A percentile compares a stretch with the other conserved stretches of the same genome.
Conservation (phyloP, 2,113 vertebrate genomes). For the Danionella cerebrum region DNA sequence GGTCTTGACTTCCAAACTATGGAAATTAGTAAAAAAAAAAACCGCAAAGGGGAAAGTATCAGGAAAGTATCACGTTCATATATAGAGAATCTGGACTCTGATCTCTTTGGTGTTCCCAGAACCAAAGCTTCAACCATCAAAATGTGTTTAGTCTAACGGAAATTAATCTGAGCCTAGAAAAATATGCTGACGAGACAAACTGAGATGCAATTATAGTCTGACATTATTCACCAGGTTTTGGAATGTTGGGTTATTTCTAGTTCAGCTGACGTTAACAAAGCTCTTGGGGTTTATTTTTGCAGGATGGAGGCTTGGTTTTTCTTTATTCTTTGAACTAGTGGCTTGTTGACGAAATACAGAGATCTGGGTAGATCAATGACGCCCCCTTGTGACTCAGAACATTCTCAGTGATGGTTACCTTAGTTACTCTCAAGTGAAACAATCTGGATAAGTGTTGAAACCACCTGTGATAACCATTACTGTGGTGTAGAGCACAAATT, state of each 20-base stretch:
- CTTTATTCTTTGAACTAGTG: constrained; percentile 3
- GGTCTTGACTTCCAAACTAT: no score
- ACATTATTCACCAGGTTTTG: neutral
- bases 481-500: no score
- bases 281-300: neutral
- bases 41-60: no score
- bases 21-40: no score
- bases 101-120: neutral
- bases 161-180: constrained; percentile 2
- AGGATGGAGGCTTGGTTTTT: neutral
- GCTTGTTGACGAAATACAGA: constrained; percentile 2
- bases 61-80: no score
- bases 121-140: neutral
- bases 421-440: no score
- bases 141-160: constrained; percentile 3
- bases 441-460: no score
- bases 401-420: no score
- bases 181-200: neutral
- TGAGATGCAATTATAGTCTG: neutral
- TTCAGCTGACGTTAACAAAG: no score
- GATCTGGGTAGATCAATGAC: no score
- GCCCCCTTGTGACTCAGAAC: constrained; percentile 8
- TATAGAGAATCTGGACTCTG: no score
- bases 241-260: neutral
- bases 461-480: no score